Base-by-base conservation (phyloP, 1,140 invertebrate species). In the Macrosteles quadrilineatus region DNA sequence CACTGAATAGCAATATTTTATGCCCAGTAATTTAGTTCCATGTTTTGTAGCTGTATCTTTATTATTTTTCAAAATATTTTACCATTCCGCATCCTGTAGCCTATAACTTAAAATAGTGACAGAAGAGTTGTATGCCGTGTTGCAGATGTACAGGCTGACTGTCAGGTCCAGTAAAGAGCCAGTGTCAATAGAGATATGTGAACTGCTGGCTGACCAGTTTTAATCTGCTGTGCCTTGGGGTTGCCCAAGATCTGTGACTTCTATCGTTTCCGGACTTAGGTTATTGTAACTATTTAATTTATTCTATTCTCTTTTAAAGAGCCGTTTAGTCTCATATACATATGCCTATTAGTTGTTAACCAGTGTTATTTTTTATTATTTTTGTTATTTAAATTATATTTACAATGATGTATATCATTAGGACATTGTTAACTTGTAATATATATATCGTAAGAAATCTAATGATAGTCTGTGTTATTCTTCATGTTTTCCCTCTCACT, bases 61-160 rank as follows among this genome's bases (percentile, higher is more conserved):
- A n/a, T n/a, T n/a, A n/a, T n/a, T n/a, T n/a, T n/a, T n/a, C n/a
- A n/a, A n/a, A n/a, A n/a, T n/a, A n/a, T n/a, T n/a, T n/a, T n/a
- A n/a, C n/a, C n/a, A n/a, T n/a, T n/a, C n/a, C n/a, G n/a, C n/a
- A n/a, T n/a, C n/a, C n/a, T n/a, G n/a, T n/a, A n/a, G n/a, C n/a
- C n/a, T n/a, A n/a, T n/a, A n/a, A n/a, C n/a, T n/a, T n/a, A n/a
- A n/a, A n/a, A n/a, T n/a, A n/a, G n/a, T n/a, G n/a, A n/a, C n/a
- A n/a, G n/a, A n/a, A n/a, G n/a, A n/a, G n/a, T n/a, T n/a, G n/a
- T n/a, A 19, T 50, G 40, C 40, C n/a, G n/a, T 77, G 77, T 83
- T 86, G 19, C 83, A 98, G 95, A 98, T 98, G 96, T 99, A 95
- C 85, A 92, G 97, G 78, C 84, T 99, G 75, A 99, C 97, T 62